These are phyloP conservation scores for Alethe diademata DNA, from an alignment of 2,113 vertebrate species.

Conservation along the genomic window DNA sequence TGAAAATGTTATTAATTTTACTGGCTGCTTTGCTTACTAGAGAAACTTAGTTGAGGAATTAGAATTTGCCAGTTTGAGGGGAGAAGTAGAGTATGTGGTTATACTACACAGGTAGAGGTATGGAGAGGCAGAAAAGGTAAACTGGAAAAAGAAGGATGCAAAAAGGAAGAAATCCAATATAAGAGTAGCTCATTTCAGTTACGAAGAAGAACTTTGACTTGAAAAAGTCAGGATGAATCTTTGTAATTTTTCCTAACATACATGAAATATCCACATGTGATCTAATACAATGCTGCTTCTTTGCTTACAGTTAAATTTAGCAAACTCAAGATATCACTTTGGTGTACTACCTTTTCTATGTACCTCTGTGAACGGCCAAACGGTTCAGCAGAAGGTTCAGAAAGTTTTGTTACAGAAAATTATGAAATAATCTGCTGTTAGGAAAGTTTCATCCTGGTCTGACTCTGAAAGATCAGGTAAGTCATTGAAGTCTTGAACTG, in stretches of 20 bases:
- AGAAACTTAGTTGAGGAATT: background rate
- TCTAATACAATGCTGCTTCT: background rate
- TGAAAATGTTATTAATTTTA: slow-evolving; percentile 14
- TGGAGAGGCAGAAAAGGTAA: background rate
- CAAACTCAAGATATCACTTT: background rate
- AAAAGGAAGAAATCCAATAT: background rate
- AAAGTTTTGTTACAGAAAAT: background rate
- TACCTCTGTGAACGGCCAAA: background rate
- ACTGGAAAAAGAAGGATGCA: background rate
- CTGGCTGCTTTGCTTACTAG: background rate
- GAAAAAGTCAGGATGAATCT: background rate
- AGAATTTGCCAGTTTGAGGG: background rate
- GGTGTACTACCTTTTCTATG: background rate
- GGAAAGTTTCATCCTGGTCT: background rate
- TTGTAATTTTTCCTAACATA: background rate
- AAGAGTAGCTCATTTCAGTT: background rate
- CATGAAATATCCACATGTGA: background rate
- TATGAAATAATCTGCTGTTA: background rate
- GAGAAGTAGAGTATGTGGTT: background rate
- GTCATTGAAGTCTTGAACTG: background rate
- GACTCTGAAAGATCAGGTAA: background rate
- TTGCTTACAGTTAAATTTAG: background rate
- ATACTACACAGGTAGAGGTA: background rate
- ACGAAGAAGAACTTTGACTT: background rate
- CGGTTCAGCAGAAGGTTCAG: background rate